Conservation (phyloP, 2,797 vertebrate species). For the Ctenochaetus hawaiiensis region DNA sequence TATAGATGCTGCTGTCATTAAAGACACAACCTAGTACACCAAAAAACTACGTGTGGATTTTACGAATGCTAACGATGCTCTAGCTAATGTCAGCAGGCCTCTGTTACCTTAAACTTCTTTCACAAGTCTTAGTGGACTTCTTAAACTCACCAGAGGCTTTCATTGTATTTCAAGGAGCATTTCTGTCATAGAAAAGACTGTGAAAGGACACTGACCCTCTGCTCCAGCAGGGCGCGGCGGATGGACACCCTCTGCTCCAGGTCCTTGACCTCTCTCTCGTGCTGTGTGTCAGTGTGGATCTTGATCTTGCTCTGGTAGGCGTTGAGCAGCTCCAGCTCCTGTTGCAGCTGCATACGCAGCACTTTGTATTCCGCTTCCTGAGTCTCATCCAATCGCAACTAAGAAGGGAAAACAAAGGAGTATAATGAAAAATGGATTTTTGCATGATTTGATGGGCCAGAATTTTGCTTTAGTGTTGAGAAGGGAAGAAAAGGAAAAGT, state of each 20-base stretch:
- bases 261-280: slow-evolving; percentile 92
- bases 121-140: background rate
- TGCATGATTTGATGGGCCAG: background rate
- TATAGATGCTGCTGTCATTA: too few relatives aligned
- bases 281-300: slow-evolving; percentile 94
- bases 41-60: background rate
- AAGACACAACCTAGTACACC: background rate
- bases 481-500: slow-evolving; percentile 17
- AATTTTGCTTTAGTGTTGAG: slow-evolving; percentile 3
- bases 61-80: background rate
- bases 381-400: slow-evolving; percentile 93
- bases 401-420: slow-evolving; percentile 22
- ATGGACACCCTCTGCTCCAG: slow-evolving; percentile 94
- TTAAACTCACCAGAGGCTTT: slow-evolving; percentile 8
- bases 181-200: slow-evolving; percentile 6
- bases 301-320: slow-evolving; percentile 98
- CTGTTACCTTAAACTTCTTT: background rate
- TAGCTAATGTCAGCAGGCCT: background rate
- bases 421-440: slow-evolving; percentile 25
- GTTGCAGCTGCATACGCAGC: slow-evolving; percentile 93
- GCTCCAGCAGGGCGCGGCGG: slow-evolving; percentile 92
- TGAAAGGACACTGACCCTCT: slow-evolving; percentile 85
- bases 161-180: slow-evolving; percentile 27
- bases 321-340: slow-evolving; percentile 93
- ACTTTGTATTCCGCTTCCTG: slow-evolving; percentile 95